phyloP scores from a whole-genome alignment of 2,888 invertebrate species.

The Unio delphinus region DNA sequence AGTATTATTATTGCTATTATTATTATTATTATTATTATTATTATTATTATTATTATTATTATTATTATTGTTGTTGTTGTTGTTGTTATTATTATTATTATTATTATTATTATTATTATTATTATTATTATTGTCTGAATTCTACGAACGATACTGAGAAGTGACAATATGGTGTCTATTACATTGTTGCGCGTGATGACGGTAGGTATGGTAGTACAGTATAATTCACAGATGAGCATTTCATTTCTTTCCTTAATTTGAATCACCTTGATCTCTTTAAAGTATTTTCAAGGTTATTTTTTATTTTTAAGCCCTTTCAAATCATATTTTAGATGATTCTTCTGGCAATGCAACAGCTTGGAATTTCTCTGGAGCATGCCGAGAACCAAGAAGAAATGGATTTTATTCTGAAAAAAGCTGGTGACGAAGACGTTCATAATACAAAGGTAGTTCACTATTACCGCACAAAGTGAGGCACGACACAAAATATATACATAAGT shows the following conservation, averaged over 20 bases:
- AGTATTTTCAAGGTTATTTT: not conserved
- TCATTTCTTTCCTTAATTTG: not conserved
- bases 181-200: too few species aligned
- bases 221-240: not conserved
- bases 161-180: too few species aligned
- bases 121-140: too few species aligned
- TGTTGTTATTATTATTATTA: too few species aligned
- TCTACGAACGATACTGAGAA: too few species aligned
- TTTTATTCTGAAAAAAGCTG: slow-evolving; percentile 58
- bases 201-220: too few species aligned
- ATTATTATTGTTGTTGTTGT: too few species aligned
- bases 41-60: too few species aligned
- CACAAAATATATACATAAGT: too few species aligned
- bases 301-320: not conserved
- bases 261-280: not conserved
- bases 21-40: too few species aligned
- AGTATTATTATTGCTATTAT: too few species aligned
- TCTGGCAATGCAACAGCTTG: slow-evolving; percentile 64
- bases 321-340: slow-evolving; percentile 57
- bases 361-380: slow-evolving; percentile 70
- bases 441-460: slow-evolving; percentile 38
- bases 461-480: not conserved
- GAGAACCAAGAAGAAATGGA: slow-evolving; percentile 73
- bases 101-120: too few species aligned
- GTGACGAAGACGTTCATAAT: slow-evolving; percentile 34